These are phyloP conservation scores for Trinorchestia longiramus DNA, from an alignment of 1,140 invertebrate species.

Conservation along the genomic window DNA sequence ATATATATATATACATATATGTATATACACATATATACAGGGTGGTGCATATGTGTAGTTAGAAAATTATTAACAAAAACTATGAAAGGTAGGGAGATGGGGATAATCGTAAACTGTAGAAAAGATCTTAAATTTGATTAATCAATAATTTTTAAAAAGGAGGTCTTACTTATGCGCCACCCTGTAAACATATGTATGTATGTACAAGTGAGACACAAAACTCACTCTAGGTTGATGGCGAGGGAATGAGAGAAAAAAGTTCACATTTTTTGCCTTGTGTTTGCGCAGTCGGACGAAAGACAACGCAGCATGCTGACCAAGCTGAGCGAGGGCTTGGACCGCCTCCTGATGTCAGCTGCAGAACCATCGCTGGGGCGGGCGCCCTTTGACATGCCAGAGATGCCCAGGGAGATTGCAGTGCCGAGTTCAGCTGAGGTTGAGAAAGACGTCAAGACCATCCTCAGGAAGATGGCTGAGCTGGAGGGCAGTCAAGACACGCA, in stretches of 20 bases:
- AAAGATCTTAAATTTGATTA: too few relatives aligned
- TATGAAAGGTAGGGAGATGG: too few relatives aligned
- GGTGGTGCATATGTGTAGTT: too few relatives aligned
- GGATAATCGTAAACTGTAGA: too few relatives aligned
- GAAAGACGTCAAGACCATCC: slow-evolving; percentile 61
- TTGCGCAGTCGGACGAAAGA: slow-evolving; percentile 61
- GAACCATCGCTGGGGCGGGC: not conserved
- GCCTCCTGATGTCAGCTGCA: slow-evolving; percentile 36
- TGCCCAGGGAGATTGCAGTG: not conserved
- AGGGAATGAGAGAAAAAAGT: not conserved
- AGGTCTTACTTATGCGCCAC: too few relatives aligned
- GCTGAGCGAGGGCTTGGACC: slow-evolving; percentile 60
- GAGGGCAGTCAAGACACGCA: slow-evolving; percentile 54
- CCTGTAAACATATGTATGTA: too few relatives aligned
- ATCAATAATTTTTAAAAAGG: too few relatives aligned
- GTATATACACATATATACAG: too few relatives aligned
- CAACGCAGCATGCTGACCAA: slow-evolving; percentile 61
- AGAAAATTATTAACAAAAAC: too few relatives aligned
- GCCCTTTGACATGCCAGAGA: slow-evolving; percentile 10
- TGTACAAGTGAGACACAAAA: too few relatives aligned
- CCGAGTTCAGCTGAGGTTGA: slow-evolving; percentile 25
- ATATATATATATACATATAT: too few relatives aligned
- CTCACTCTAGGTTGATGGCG: not conserved
- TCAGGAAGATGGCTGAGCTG: slow-evolving; percentile 60
- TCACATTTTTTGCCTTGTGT: not conserved